Evolutionary conservation across 2,888 invertebrate species (phyloP), one percentile per base, ranked within the genome.

Genomic region (Scelioninae gen. 1): DNA sequence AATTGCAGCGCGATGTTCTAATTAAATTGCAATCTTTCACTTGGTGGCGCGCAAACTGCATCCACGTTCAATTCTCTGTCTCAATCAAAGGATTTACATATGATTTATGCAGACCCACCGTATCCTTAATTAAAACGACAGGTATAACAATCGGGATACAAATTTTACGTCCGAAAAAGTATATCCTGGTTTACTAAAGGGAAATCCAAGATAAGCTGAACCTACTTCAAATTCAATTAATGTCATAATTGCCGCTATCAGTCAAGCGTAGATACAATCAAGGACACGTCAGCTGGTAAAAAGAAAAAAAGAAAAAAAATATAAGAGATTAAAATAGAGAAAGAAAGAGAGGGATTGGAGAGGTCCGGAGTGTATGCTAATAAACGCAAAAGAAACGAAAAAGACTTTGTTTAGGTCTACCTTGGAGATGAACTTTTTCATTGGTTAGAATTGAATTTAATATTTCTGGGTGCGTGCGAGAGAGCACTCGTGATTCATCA

Each of bases 401-500:
- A 74, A 74, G 71, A 45, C 13, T 32, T 45, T 47, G 51, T 78
- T 77, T 82, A 40, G 75, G 45, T 16, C 11, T 66, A 58, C 55
- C 55, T 68, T 53, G 47, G 75, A 78, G 83, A 79, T 72, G 56
- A 62, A 78, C 83, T 85, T 87, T 85, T 86, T 85, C 82, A 85
- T 81, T 85, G 87, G 86, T 87, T 86, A 87, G 87, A 89, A 77
- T 88, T 89, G 87, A 89, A 90, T 90, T 89, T 89, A 90, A 90
- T 90, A 91, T 90, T 90, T 88, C 85, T 87, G 88, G 85, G 87
- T 87, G 88, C 87, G 87, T 86, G 83, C 87, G 88, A 86, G 87
- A 86, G 88, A 87, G 86, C 86, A 83, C 83, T 87, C 85, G 89
- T 92, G 92, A 92, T 92, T 92, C 92, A 91, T 92, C 91, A 91